These are phyloP conservation scores for Trichonephila inaurata DNA, from an alignment of 1,140 invertebrate genomes.

Conservation along the genomic window DNA sequence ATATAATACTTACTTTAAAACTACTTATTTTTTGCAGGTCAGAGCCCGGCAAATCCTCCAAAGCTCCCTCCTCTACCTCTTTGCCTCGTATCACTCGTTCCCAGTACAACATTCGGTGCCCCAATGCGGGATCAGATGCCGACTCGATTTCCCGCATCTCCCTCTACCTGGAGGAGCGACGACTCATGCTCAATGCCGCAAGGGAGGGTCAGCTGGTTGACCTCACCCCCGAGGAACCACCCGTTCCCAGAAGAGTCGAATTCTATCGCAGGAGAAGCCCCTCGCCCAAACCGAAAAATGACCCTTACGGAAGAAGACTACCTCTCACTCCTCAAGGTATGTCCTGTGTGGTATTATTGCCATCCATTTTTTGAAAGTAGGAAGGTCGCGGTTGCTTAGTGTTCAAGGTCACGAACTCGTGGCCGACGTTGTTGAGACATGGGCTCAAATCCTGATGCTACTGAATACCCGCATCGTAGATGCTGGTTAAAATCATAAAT, in stretches of 20 bases:
- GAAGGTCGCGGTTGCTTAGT: no score
- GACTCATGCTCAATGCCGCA: constrained; percentile 26
- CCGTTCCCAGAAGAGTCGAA: constrained; percentile 60
- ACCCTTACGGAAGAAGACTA: constrained; percentile 65
- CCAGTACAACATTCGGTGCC: constrained; percentile 67
- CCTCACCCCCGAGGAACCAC: constrained; percentile 57
- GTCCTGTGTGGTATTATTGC: not conserved
- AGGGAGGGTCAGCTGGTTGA: constrained; percentile 63
- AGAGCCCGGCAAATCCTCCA: constrained; percentile 53
- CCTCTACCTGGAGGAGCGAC: constrained; percentile 67
- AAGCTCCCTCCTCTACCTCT: constrained; percentile 51
- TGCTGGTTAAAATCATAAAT: no score
- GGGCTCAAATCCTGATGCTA: no score
- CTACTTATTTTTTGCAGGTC: constrained; percentile 19
- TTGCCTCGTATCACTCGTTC: constrained; percentile 46
- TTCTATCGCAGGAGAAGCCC: constrained; percentile 65
- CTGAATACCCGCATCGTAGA: no score
- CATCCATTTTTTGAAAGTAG: no score
- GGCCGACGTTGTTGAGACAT: not conserved
- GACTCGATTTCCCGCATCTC: constrained; percentile 70
- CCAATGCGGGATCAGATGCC: constrained; percentile 66
- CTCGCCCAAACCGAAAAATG: constrained; percentile 67
- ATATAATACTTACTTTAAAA: no score
- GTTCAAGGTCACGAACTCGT: no score
- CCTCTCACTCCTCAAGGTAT: constrained; percentile 71